phyloP scores from a whole-genome alignment of 2,888 invertebrate species.

The Lithophane socia region DNA sequence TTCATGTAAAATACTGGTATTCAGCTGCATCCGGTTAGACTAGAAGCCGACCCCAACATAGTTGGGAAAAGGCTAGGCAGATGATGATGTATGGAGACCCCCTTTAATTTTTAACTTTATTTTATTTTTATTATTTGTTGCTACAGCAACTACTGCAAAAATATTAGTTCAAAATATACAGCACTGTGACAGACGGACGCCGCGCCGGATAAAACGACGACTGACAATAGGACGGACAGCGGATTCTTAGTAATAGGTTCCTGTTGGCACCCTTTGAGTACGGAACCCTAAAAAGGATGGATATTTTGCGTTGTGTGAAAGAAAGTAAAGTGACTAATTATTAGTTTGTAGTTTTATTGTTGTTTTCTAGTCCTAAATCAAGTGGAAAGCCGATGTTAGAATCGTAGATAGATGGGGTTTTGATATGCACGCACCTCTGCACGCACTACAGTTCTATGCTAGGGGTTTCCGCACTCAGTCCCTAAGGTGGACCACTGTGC shows the following conservation, averaged over 20 bases:
- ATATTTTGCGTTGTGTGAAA: slow-evolving; percentile 12
- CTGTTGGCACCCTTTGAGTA: not conserved
- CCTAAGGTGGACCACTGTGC: no score
- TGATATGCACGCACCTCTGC: slow-evolving; percentile 4
- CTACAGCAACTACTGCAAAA: not conserved
- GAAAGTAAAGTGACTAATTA: slow-evolving; percentile 28
- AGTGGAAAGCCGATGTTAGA: slow-evolving; percentile 5
- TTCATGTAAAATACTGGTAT: no score
- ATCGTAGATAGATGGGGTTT: slow-evolving; percentile 16
- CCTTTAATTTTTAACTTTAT: not conserved
- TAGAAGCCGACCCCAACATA: no score
- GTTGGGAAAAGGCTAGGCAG: no score
- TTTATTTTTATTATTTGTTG: not conserved
- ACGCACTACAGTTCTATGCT: not conserved
- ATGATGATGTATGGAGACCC: no score
- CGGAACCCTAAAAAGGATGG: not conserved
- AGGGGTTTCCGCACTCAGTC: no score
- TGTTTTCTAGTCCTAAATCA: slow-evolving; percentile 34
- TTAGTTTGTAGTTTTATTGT: slow-evolving; percentile 10
- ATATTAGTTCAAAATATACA: not conserved
- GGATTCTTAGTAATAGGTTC: not conserved
- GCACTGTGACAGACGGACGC: not conserved
- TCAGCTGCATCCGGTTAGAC: no score
- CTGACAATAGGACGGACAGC: not conserved
- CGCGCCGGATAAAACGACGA: no score